These are phyloP conservation scores for Crotophaga sulcirostris DNA, from an alignment of 2,113 vertebrate species.

Conservation along the genomic window DNA sequence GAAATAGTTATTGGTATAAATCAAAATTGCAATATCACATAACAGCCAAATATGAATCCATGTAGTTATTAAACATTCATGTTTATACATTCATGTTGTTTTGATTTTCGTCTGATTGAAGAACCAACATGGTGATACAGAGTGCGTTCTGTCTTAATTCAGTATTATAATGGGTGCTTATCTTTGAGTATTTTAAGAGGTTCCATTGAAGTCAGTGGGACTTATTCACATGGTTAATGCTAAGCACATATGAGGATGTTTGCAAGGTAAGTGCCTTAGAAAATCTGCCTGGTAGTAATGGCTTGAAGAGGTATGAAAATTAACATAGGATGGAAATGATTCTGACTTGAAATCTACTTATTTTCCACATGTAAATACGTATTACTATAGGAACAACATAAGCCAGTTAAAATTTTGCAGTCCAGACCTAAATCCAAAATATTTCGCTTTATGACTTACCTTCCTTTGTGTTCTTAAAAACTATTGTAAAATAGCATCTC, in stretches of 20 bases:
- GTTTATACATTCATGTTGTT: background rate
- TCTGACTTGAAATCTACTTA: conserved; percentile 50
- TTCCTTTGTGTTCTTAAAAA: background rate
- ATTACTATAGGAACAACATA: background rate
- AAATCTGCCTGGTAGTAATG: background rate
- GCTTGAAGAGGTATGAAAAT: conserved; percentile 58
- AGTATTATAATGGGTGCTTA: background rate
- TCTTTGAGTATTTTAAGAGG: background rate
- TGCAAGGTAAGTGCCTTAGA: background rate
- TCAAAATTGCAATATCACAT: background rate
- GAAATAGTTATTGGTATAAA: background rate
- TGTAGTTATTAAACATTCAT: background rate
- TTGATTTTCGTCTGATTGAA: background rate
- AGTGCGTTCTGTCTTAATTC: background rate
- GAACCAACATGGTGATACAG: background rate
- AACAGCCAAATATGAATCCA: background rate
- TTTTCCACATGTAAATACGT: background rate
- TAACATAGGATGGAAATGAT: conserved; percentile 45
- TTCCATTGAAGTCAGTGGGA: background rate
- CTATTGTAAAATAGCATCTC: background rate
- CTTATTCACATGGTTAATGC: background rate
- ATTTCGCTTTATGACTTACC: background rate
- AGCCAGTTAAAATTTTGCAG: background rate
- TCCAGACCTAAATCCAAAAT: background rate
- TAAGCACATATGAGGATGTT: background rate